Evolutionary conservation across 1,140 invertebrate genomes (phyloP).

Genomic region (Eupeodes corollae): DNA sequence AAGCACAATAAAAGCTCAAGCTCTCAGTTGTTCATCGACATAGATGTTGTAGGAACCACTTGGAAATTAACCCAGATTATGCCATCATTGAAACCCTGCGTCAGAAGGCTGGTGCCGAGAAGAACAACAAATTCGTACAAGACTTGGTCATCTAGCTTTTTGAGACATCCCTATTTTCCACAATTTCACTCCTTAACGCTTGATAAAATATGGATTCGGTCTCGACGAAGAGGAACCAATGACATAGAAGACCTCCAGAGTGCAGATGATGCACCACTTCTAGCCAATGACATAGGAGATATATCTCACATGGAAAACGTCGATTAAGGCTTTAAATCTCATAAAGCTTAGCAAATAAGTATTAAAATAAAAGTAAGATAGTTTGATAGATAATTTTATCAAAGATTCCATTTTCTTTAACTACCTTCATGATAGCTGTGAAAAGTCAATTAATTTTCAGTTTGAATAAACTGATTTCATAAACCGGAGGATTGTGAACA

Average conservation of each 20-base stretch:
- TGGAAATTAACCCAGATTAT: slow-evolving; percentile 98
- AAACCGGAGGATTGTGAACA: too few relatives aligned
- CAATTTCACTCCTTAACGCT: slow-evolving; percentile 71
- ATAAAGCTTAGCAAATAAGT: background rate
- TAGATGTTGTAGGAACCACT: slow-evolving; percentile 96
- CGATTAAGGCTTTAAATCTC: slow-evolving; percentile 55
- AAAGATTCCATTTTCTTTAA: background rate
- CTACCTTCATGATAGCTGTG: background rate
- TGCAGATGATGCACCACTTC: slow-evolving; percentile 50
- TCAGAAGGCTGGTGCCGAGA: slow-evolving; percentile 85
- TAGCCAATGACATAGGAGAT: slow-evolving; percentile 78
- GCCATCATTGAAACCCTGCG: slow-evolving; percentile 83
- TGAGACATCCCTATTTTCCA: slow-evolving; percentile 81
- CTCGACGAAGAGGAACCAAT: slow-evolving; percentile 85
- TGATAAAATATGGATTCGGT: slow-evolving; percentile 94
- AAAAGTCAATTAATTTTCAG: slow-evolving; percentile 2
- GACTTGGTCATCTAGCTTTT: slow-evolving; percentile 85
- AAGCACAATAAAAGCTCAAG: slow-evolving; percentile 98
- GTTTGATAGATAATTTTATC: background rate
- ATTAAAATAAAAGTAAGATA: background rate
- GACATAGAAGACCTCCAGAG: slow-evolving; percentile 52
- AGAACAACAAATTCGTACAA: slow-evolving; percentile 95
- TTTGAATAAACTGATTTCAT: background rate
- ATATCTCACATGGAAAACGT: slow-evolving; percentile 97
- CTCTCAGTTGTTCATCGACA: slow-evolving; percentile 86